Percentiles rank a stretch among this genome's conserved stretches.
These are phyloP conservation scores for Hemichromis elongatus DNA, from an alignment of 2,113 vertebrate species.

Conservation along the genomic window DNA sequence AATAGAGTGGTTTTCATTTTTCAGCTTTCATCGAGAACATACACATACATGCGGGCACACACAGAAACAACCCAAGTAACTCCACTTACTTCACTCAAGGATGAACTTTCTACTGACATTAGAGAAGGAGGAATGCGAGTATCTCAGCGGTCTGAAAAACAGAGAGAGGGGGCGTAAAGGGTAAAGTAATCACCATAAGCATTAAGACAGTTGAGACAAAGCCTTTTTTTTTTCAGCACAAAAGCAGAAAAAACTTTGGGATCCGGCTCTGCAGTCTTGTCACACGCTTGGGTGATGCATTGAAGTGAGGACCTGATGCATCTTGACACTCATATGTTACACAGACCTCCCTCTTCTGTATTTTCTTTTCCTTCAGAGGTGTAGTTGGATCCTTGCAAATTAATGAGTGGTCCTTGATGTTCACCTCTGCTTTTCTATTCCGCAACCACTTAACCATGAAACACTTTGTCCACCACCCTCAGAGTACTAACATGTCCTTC, in stretches of 20 bases:
- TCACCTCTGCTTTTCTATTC: background rate
- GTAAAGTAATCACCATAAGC: constrained; percentile 22
- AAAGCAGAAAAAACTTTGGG: background rate
- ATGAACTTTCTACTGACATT: constrained; percentile 28
- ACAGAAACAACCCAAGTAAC: background rate
- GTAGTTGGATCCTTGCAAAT: background rate
- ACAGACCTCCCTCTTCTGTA: background rate
- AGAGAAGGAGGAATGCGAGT: background rate
- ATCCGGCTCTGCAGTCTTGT: background rate
- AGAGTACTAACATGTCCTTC: background rate
- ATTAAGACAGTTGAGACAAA: constrained; percentile 1
- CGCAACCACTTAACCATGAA: background rate
- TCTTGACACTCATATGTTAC: background rate
- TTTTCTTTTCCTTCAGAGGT: background rate
- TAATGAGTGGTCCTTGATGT: background rate
- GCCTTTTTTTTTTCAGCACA: background rate
- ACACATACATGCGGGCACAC: background rate
- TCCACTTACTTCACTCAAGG: constrained; percentile 8
- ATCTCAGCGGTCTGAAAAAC: background rate
- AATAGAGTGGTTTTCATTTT: constrained; percentile 13
- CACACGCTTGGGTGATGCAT: background rate
- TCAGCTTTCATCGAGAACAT: background rate
- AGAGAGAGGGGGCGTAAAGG: constrained; percentile 17
- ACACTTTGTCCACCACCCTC: background rate
- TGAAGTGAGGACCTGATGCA: background rate